Conservation (phyloP, 2,888 invertebrate species). For the Pyrocoelia pectoralis region DNA sequence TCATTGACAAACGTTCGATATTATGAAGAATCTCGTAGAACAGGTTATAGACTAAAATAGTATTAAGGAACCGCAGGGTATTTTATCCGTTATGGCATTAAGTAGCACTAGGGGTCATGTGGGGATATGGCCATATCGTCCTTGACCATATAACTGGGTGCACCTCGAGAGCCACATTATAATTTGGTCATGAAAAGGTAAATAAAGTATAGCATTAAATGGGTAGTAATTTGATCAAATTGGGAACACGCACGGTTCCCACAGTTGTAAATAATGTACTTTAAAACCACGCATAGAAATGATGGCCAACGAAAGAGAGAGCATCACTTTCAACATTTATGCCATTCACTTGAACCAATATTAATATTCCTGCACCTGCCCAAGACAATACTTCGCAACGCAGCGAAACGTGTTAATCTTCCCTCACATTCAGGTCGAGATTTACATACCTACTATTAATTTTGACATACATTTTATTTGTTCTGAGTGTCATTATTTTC, state of each 20-base stretch:
- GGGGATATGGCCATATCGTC: slow-evolving; percentile 33
- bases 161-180: slow-evolving; percentile 38
- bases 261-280: neutral
- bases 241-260: no score
- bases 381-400: neutral
- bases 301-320: neutral
- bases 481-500: neutral
- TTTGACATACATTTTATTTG: slow-evolving; percentile 1
- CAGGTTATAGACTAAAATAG: slow-evolving; percentile 13
- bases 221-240: no score
- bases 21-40: slow-evolving; percentile 18
- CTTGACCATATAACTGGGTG: slow-evolving; percentile 42
- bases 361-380: no score
- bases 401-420: neutral
- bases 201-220: neutral
- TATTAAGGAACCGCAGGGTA: slow-evolving; percentile 34
- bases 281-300: neutral
- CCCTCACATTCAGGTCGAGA: neutral
- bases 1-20: slow-evolving; percentile 13
- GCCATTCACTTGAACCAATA: no score
- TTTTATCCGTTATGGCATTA: slow-evolving; percentile 36
- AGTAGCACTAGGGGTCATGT: slow-evolving; percentile 36
- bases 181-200: slow-evolving; percentile 3
- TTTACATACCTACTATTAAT: slow-evolving; percentile 1
- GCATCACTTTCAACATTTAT: neutral